Base-by-base conservation (phyloP, 2,888 invertebrate genomes). In the Norana najaformis region DNA sequence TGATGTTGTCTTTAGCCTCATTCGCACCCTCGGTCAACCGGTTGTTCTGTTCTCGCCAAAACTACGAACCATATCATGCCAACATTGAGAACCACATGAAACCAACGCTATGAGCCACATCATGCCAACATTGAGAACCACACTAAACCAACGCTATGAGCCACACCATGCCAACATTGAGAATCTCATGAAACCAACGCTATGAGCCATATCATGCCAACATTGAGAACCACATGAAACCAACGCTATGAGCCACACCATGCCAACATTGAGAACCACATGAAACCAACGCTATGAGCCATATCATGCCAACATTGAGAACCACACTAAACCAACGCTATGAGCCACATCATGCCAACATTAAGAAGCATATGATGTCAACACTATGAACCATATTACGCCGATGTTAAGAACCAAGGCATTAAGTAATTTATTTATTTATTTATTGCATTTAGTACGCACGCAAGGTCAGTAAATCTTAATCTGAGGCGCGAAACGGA, bases 1-100 rank as follows among this genome's bases (percentile, higher is more conserved):
- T 94, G 89, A 94, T 93, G 92, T 95, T 95, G 92, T 95, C 94
- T 91, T 93, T 93, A 16, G 94, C 94, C 91, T 94, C 94, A 92
- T 94, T 94, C 23, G 94, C 94, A 91, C 93, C 93, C 90, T 95
- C 94, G 47, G 94, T 95, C 88, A 95, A 93, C 88, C 93, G 92
- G 90, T 93, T 93, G 91, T 95, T 94, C 36, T 94, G 91, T 36
- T 94, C 94, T 89, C 93, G 93, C 94, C 94, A 94, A 90, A 92
- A 93, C 93, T 39, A 69, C 23, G n/a, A 41, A 37, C 18, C 69
- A 69, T 30, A 69, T 69, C 69, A 69, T 11, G 69, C 30, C 47
- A 47, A 47, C 47, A 47, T 23, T 47, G 23, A 47, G 23, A 47
- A 23, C 47, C 20, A 20, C 23, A 23, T 47, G 20, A 34, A 16